Conservation (phyloP, 2,888 invertebrate species). For the Pinctada fucata region DNA sequence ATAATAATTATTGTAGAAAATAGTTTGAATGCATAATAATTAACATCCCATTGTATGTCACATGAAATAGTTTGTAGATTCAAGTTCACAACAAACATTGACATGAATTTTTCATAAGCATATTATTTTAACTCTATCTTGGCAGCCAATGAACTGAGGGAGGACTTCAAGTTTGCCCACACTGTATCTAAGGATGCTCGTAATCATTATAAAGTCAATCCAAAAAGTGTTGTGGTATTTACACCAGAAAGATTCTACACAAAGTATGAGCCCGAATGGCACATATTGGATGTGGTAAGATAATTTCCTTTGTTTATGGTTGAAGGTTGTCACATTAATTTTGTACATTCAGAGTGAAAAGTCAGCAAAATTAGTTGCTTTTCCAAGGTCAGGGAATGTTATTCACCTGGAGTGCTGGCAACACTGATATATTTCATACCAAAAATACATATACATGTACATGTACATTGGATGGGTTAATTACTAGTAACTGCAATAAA, state of each 20-base stretch:
- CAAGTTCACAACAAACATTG: too few species aligned
- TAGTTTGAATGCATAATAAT: too few species aligned
- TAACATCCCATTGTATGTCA: too few species aligned
- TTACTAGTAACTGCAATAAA: too few species aligned
- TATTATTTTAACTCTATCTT: not conserved
- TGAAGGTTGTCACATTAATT: not conserved
- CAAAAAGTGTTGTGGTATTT: constrained; percentile 77
- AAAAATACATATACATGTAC: too few species aligned
- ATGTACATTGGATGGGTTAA: too few species aligned
- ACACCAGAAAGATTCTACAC: constrained; percentile 79
- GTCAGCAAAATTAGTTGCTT: not conserved
- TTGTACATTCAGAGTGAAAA: not conserved
- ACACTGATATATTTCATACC: too few species aligned
- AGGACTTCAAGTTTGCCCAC: constrained; percentile 78
- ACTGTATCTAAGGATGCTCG: constrained; percentile 75
- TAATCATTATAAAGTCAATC: constrained; percentile 68
- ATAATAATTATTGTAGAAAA: too few species aligned
- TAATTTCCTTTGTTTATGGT: not conserved
- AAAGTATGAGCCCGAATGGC: constrained; percentile 79
- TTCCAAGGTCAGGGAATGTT: not conserved
- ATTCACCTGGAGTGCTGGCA: not conserved
- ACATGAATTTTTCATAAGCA: not conserved
- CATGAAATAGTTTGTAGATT: too few species aligned
- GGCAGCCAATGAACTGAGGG: constrained; percentile 77
- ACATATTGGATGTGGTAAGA: constrained; percentile 76